These are phyloP conservation scores for Platorchestia sp. DNA, from an alignment of 1,140 invertebrate species.

Conservation along the genomic window DNA sequence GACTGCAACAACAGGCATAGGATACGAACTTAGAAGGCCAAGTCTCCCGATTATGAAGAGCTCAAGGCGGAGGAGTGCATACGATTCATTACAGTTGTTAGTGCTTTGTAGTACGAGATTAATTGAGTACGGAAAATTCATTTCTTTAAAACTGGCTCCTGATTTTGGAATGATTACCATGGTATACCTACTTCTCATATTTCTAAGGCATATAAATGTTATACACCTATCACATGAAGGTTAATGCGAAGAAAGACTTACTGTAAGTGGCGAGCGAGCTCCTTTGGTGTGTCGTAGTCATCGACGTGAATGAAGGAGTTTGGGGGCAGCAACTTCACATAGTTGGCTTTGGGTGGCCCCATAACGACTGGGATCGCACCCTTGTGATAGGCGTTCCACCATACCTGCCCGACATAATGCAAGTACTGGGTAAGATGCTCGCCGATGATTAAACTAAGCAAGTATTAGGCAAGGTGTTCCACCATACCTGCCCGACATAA, in stretches of 20 bases:
- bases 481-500: conserved; percentile 72
- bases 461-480: too few species aligned
- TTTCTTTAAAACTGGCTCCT: background rate
- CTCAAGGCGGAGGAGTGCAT: too few species aligned
- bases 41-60: too few species aligned
- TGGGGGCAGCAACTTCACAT: conserved; percentile 69
- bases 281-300: conserved; percentile 69
- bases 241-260: conserved; percentile 49
- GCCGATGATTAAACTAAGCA: too few species aligned
- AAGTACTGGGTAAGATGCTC: too few species aligned
- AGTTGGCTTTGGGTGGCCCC: conserved; percentile 72
- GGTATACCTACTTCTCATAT: background rate
- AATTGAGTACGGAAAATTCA: too few species aligned
- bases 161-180: background rate
- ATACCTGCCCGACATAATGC: conserved; percentile 71
- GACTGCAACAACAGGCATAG: too few species aligned
- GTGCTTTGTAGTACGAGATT: too few species aligned
- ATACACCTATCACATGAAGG: too few species aligned
- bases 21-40: too few species aligned
- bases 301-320: conserved; percentile 71
- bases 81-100: too few species aligned
- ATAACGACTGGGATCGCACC: conserved; percentile 73
- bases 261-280: conserved; percentile 70
- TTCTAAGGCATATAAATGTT: too few species aligned
- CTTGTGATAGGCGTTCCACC: conserved; percentile 71